Percentiles rank a stretch among this genome's conserved stretches.
Evolutionary conservation across 2,113 vertebrate species (phyloP).

Genomic region (Cyprinodon variegatus): DNA sequence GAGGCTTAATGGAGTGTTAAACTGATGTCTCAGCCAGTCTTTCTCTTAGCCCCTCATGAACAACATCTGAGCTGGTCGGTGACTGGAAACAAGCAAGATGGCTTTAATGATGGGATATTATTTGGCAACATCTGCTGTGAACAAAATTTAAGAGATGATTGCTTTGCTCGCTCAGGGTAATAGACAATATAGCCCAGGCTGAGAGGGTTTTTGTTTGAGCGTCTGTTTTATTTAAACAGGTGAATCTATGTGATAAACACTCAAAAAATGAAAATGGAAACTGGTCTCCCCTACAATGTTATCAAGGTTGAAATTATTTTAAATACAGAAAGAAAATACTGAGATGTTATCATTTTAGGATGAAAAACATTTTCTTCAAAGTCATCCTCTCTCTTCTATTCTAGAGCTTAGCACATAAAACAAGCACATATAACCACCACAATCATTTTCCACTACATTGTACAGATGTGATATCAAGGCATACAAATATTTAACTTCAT

Average conservation of each 20-base stretch:
- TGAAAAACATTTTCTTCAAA: neutral
- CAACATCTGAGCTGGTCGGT: conserved; percentile 39
- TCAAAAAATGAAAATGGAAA: neutral
- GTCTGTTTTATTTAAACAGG: neutral
- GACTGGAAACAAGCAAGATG: conserved; percentile 29
- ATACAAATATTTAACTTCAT: neutral
- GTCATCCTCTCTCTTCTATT: neutral
- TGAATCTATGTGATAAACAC: neutral
- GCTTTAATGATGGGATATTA: conserved; percentile 53
- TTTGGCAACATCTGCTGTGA: conserved; percentile 39
- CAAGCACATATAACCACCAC: neutral
- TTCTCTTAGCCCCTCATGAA: conserved; percentile 29
- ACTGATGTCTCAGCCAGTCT: conserved; percentile 23
- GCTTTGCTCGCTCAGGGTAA: conserved; percentile 34
- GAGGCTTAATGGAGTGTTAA: conserved; percentile 45
- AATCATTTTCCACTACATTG: neutral
- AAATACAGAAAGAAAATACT: neutral
- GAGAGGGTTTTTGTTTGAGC: neutral
- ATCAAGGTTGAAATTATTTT: neutral
- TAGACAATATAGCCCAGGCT: conserved; percentile 18
- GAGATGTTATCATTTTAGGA: neutral
- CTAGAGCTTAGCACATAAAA: neutral
- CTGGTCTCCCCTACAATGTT: neutral
- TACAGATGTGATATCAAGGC: too few species aligned
- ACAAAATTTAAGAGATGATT: conserved; percentile 52